Evolutionary conservation across 1,140 invertebrate genomes (phyloP), one percentile per base, ranked within the genome.

Genomic region (Littorina saxatilis): DNA sequence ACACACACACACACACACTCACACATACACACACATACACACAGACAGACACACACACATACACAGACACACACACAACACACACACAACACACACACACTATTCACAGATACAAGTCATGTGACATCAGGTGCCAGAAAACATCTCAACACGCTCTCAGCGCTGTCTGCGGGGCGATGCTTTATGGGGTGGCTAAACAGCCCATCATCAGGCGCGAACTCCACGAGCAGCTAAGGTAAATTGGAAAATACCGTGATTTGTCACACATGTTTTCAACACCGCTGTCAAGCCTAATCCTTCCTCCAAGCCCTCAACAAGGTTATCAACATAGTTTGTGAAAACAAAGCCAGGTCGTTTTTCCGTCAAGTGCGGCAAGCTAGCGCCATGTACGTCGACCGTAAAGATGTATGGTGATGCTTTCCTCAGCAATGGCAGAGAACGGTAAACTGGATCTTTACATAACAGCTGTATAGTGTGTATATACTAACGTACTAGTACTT

Each of bases 191-290:
- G 58, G 7, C 58, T 29, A 29, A n/a, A 61, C 58, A 61, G 20
- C 58, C 58, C 20, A 29, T 61, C 58, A 61, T 61, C 27, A 61
- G 20, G 4, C 5, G 58, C 5, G 58, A n/a, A 61, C 58, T 9
- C 58, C 7, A 7, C 20, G n/a, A 61, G 58, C 20, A 23, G 20
- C 27, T 7, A 29, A 52, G 58, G 58, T 7, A 61, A 29, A 61
- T 23, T n/a, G 58, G 27, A 29, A 61, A 27, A 40, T 32, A 27
- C 17, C 3, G 35, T 40, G 37, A 73, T 47, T 73, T 43, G 37
- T 73, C 70, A 43, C 70, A 73, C 70, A 43, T 73, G 70, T 73
- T 73, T 73, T 73, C 70, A 73, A 7, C n/a, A 37, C 35, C 17
- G 35, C 70, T 73, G 70, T 73, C 70, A 73, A 23, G 3, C 23